These are phyloP conservation scores for Isoperla grammatica DNA, from an alignment of 2,888 invertebrate genomes.

Conservation along the genomic window DNA sequence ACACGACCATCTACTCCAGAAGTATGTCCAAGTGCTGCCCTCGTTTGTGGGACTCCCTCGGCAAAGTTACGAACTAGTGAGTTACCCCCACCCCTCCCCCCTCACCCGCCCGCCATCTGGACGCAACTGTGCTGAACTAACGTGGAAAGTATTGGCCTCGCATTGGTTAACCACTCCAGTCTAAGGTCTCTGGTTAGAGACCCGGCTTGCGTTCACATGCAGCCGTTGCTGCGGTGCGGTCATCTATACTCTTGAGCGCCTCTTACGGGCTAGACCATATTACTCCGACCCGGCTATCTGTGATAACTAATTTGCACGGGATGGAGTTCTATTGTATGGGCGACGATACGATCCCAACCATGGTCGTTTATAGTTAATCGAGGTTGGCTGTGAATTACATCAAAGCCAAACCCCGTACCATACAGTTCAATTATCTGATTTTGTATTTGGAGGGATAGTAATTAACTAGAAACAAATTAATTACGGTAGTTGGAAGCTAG, in stretches of 20 bases:
- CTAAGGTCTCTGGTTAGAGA: slow-evolving; percentile 8
- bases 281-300: not conserved
- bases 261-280: not conserved
- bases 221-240: slow-evolving; percentile 9
- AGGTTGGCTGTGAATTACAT: no score
- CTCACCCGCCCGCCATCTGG: slow-evolving; percentile 20
- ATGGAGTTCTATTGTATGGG: not conserved
- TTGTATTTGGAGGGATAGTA: no score
- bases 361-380: not conserved
- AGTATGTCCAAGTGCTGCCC: not conserved
- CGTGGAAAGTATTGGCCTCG: slow-evolving; percentile 26
- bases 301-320: not conserved
- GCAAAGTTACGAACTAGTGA: slow-evolving; percentile 10
- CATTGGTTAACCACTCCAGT: slow-evolving; percentile 25
- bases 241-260: not conserved
- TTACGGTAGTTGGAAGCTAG: no score
- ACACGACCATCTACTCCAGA: no score
- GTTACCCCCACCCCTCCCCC: not conserved
- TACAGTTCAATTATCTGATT: no score
- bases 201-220: slow-evolving; percentile 2
- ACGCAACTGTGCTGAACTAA: slow-evolving; percentile 26
- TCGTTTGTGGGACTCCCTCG: slow-evolving; percentile 1
- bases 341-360: not conserved
- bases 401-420: no score
- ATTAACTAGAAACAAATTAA: no score